Evolutionary conservation across 1,140 invertebrate species (phyloP), one percentile per base, ranked within the genome.

Genomic region (Agrypnia vestita): DNA sequence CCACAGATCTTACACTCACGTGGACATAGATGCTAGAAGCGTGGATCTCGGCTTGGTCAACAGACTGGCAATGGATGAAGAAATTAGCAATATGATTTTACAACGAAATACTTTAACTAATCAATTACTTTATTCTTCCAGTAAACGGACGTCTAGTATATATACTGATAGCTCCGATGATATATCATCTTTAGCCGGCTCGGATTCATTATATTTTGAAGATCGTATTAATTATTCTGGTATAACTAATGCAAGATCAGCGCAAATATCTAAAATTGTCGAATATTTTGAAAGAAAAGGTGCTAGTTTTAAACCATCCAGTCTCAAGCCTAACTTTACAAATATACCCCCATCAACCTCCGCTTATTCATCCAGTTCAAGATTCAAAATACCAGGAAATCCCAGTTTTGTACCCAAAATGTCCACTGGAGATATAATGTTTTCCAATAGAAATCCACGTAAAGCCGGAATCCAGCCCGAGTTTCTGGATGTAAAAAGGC

Each of bases 101-200:
- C 85, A 87, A 72, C 85, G 86, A 67, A 85, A 85, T 53, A 84
- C 86, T 15, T 86, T 88, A 75, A 84, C 86, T 15, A 88, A 90
- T 82, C 87, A 88, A 80, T 80, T 91, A 74, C 85, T 92, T n/a
- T 89, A 92, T 73, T 76, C 74, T 12, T 91, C 89, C 79, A 93
- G 94, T 84, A 94, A 95, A 85, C 90, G 95, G 25, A 94, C 94
- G 6, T 95, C 94, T 44, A 96, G 95, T 72, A 94, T 96, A 56
- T 96, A 96, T 86, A 96, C 95, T 0, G 95, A 96, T 84, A 95
- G 94, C 83, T 95, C 94, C 11, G 96, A 96, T 85, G 95, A 96
- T 85, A 93, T 96, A 17, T 95, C 94, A 8, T 95, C 94, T 84
- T 87, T 96, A 7, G 93, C 93, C 0, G 94, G 94, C 17, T 94